Base-by-base conservation (phyloP, 2,888 invertebrate species). In the Andrena camellia region DNA sequence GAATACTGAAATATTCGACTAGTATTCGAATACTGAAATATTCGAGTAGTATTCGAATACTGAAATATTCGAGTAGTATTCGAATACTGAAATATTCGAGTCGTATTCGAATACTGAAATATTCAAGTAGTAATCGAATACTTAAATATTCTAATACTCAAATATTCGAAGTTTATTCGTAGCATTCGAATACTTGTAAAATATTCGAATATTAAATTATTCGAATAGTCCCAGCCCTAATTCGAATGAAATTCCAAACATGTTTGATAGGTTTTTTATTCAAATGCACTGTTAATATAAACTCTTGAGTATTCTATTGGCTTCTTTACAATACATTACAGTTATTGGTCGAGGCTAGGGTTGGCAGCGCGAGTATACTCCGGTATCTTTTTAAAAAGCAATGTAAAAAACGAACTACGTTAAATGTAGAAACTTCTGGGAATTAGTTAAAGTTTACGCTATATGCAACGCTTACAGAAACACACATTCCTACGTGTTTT, bases 301-400 rank as follows among this genome's bases (percentile, higher is more conserved):
- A 63, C 57, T 63, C 10, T 71, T 42, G 62, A 63, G 76, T 77
- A 70, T 70, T 71, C 23, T 62, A 10, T 57, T 62, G 69, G 35
- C 0, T 75, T 63, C 10, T 77, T 71, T 69, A 57, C 23, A 71
- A 71, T 63, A 64, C 20, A 57, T 76, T 76, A 76, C 17, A 77
- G 20, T 71, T 64, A 71, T 64, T 59, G 20, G 71, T 77, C 71
- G 64, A 63, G 69, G 62, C 63, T 76, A 76, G 76, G 64, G 57
- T 57, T 71, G 71, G 7, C 64, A 59, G 29, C 54, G 52, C 31
- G 13, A 66, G 26, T 42, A 42, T 59, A 57, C 13, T 74, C 48
- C 13, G 20, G 26, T 42, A 72, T 33, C 20, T 52, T 26, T 42
- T 42, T 3, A 4, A 59, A 59, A 33, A 48, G 17, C 23, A 31